These are phyloP conservation scores for Sylvia borin DNA, from an alignment of 2,797 vertebrate species.

Conservation along the genomic window DNA sequence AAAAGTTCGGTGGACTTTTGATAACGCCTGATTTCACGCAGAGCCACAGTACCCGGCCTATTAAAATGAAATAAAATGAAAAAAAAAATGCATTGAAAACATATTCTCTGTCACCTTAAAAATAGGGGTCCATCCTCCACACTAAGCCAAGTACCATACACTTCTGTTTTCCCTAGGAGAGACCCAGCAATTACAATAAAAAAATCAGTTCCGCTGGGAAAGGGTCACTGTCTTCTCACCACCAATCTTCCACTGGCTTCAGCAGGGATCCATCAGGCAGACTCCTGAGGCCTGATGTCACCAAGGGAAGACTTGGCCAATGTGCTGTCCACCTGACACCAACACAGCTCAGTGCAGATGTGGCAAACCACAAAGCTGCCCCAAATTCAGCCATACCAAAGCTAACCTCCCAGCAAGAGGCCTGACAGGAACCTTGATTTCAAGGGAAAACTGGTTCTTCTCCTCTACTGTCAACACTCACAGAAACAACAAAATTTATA, in stretches of 20 bases:
- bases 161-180: neutral
- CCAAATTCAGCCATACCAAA: fast-evolving
- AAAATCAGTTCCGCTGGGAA: neutral
- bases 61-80: neutral
- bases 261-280: neutral
- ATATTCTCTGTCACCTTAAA: neutral
- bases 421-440: fast-evolving
- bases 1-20: constrained; percentile 86
- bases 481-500: neutral
- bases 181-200: fast-evolving
- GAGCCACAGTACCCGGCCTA: constrained; percentile 84
- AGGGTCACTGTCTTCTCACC: too few species aligned
- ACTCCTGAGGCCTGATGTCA: neutral
- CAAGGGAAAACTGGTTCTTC: neutral
- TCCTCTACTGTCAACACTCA: neutral
- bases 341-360: fast-evolving
- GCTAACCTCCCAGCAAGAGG: fast-evolving
- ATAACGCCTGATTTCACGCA: constrained; percentile 85
- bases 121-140: fast-evolving
- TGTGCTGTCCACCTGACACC: neutral
- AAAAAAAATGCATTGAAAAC: neutral
- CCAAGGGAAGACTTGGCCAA: neutral
- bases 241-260: neutral
- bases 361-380: neutral
- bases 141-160: fast-evolving